A percentile compares a stretch with the other conserved stretches of the same genome.
These are phyloP conservation scores for Cheilosia vulpina DNA, from an alignment of 2,888 invertebrate genomes.

Conservation along the genomic window DNA sequence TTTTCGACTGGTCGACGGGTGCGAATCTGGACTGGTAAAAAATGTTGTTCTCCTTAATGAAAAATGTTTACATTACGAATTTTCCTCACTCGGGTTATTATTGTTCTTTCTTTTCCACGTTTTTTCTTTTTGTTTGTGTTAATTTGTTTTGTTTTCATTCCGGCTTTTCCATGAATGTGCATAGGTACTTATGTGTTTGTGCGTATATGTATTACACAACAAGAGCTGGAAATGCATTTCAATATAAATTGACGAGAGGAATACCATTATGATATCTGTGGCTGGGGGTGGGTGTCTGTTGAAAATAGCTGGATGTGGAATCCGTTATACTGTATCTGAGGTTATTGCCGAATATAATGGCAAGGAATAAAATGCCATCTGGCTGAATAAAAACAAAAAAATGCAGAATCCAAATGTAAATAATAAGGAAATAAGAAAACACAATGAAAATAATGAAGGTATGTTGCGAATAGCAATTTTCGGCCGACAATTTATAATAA, in stretches of 20 bases:
- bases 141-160: constrained; percentile 54
- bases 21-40: constrained; percentile 34
- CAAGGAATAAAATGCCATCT: constrained; percentile 55
- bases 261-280: constrained; percentile 60
- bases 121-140: constrained; percentile 34
- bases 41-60: constrained; percentile 66
- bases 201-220: constrained; percentile 3
- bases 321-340: constrained; percentile 55
- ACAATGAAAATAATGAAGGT: constrained; percentile 50
- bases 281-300: too few relatives aligned
- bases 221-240: constrained; percentile 53
- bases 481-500: constrained; percentile 53
- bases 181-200: too few relatives aligned
- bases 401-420: constrained; percentile 8
- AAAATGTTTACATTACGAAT: constrained; percentile 72
- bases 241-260: constrained; percentile 71
- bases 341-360: constrained; percentile 66
- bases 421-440: constrained; percentile 55
- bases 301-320: constrained; percentile 46
- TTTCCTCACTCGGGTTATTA: constrained; percentile 55
- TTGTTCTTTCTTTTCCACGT: constrained; percentile 31
- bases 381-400: background rate
- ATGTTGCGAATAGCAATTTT: constrained; percentile 47
- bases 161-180: background rate
- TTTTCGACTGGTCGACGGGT: background rate